phyloP scores from a whole-genome alignment of 2,113 vertebrate genomes.

The Mus spicilegus region DNA sequence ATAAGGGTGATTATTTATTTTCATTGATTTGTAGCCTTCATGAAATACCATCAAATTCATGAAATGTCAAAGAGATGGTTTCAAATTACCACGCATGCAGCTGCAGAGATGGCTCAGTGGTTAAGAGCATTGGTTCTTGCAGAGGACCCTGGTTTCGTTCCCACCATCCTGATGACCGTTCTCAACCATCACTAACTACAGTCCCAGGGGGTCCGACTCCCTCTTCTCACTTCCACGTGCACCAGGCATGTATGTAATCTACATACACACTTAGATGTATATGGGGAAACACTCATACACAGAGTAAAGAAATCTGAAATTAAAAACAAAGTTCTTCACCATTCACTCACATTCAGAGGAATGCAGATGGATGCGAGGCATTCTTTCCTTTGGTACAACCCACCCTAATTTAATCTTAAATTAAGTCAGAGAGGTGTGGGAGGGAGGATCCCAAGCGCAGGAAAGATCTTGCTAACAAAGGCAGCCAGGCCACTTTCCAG shows the following conservation, averaged over 20 bases:
- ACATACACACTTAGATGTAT: not conserved
- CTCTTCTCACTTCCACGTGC: not conserved
- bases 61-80: not conserved
- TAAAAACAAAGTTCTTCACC: not conserved
- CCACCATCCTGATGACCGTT: not conserved
- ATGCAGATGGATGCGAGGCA: not conserved
- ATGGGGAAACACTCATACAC: not conserved
- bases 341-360: not conserved
- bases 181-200: not conserved
- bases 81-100: not conserved
- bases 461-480: not conserved
- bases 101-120: not conserved
- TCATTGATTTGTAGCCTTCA: not conserved
- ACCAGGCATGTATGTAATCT: not conserved
- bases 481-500: not conserved
- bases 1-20: not conserved
- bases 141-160: not conserved
- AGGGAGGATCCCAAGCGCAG: not conserved
- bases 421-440: not conserved
- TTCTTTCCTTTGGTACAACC: not conserved
- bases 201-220: not conserved
- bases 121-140: not conserved
- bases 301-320: not conserved
- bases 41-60: not conserved
- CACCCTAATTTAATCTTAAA: not conserved